A percentile compares a stretch with the other conserved stretches of the same genome.
phyloP scores from a whole-genome alignment of 1,140 invertebrate species.

The Drosophila bocki region DNA sequence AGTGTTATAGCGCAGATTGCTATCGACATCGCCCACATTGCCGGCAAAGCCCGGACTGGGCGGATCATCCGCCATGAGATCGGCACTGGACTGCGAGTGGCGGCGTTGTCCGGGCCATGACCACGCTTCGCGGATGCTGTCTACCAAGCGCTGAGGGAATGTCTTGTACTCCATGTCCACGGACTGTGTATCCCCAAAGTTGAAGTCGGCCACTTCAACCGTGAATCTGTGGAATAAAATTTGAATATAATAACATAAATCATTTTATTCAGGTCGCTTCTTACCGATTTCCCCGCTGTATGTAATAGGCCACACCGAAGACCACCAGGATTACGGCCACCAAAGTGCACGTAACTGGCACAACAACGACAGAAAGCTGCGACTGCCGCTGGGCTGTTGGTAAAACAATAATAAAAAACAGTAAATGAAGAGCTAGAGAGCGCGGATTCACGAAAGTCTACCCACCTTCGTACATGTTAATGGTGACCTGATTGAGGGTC shows the following conservation, averaged over 20 bases:
- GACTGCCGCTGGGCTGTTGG: constrained; percentile 89
- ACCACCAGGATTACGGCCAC: constrained; percentile 92
- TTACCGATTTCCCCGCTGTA: constrained; percentile 91
- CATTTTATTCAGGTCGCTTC: neutral
- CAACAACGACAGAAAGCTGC: constrained; percentile 93
- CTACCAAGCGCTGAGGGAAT: constrained; percentile 91
- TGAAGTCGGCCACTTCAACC: constrained; percentile 94
- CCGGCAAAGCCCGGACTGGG: constrained; percentile 44
- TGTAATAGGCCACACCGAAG: constrained; percentile 93
- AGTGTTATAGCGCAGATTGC: constrained; percentile 80
- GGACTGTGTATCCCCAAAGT: constrained; percentile 91
- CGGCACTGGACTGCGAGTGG: constrained; percentile 71
- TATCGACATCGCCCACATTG: constrained; percentile 76
- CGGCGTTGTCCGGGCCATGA: constrained; percentile 64
- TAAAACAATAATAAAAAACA: neutral
- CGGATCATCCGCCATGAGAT: constrained; percentile 72
- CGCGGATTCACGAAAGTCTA: neutral
- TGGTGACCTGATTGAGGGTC: constrained; percentile 88
- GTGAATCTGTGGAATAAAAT: constrained; percentile 87
- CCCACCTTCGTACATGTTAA: constrained; percentile 93
- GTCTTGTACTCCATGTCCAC: constrained; percentile 94
- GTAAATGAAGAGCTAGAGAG: neutral
- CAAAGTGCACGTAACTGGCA: constrained; percentile 92
- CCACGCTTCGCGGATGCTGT: constrained; percentile 88
- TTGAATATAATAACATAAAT: constrained; percentile 6